Percentiles rank a stretch among this genome's conserved stretches.
phyloP scores from a whole-genome alignment of 2,888 invertebrate species.

The Atethmia centrago region DNA sequence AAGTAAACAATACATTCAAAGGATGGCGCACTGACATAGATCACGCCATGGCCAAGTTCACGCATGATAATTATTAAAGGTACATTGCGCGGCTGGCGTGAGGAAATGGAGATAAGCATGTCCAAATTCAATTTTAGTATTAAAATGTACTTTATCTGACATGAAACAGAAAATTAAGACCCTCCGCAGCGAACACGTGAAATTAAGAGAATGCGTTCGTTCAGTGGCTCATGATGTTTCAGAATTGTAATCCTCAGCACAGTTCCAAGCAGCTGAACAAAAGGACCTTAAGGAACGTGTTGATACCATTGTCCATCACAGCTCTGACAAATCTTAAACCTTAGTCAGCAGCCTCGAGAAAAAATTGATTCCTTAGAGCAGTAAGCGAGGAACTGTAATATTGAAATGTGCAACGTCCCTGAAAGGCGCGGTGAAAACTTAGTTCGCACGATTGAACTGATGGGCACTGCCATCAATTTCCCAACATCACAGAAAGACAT shows the following conservation, averaged over 20 bases:
- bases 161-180: background rate
- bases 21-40: background rate
- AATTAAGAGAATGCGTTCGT: background rate
- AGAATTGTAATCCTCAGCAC: background rate
- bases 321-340: background rate
- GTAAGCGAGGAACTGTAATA: too few species aligned
- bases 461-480: too few species aligned
- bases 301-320: background rate
- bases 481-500: too few species aligned
- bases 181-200: background rate
- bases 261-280: background rate
- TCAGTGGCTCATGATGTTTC: background rate
- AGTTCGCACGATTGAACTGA: too few species aligned
- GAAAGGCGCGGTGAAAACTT: too few species aligned
- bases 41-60: background rate
- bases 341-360: too few species aligned
- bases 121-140: background rate
- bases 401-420: too few species aligned
- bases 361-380: too few species aligned
- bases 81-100: background rate
- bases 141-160: background rate
- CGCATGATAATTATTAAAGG: background rate
- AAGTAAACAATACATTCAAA: background rate
- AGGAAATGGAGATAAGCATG: too few species aligned
- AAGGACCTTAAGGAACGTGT: conserved; percentile 2